phyloP scores from a whole-genome alignment of 2,797 vertebrate genomes.

The Bufotes viridis region DNA sequence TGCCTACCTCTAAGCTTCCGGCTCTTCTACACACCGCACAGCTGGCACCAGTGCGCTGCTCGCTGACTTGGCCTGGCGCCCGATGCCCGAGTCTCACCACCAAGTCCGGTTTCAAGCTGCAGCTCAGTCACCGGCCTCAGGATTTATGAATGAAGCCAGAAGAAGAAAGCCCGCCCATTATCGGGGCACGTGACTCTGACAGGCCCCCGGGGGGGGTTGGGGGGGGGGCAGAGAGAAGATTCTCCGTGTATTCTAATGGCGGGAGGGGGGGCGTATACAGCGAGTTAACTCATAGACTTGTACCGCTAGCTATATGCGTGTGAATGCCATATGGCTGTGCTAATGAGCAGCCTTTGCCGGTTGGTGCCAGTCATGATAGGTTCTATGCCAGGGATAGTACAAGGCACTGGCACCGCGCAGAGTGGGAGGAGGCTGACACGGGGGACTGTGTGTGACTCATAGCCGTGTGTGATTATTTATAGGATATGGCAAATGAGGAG shows the following conservation, averaged over 20 bases:
- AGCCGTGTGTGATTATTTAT: conserved; percentile 55
- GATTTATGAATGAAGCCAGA: conserved; percentile 62
- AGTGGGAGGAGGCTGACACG: conserved; percentile 1
- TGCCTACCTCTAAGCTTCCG: conserved; percentile 23
- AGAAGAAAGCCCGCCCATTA: conserved; percentile 27
- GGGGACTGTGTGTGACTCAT: conserved; percentile 50
- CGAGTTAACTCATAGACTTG: too few species aligned
- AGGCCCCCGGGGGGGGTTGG: conserved; percentile 16
- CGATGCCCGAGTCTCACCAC: conserved; percentile 32
- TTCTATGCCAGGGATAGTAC: not conserved
- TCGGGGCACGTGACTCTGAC: conserved; percentile 23
- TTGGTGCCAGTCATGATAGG: not conserved
- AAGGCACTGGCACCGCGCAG: not conserved
- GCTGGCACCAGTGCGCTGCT: conserved; percentile 19
- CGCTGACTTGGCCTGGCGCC: not conserved
- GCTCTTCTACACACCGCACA: not conserved
- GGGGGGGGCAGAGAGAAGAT: not conserved
- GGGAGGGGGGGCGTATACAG: not conserved
- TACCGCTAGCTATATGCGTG: too few species aligned
- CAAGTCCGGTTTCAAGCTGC: conserved; percentile 37
- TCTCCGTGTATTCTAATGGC: not conserved
- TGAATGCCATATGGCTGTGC: too few species aligned
- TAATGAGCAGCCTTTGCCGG: too few species aligned
- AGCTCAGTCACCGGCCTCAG: conserved; percentile 59
- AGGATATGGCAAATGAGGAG: conserved; percentile 47